Evolutionary conservation across 2,113 vertebrate genomes (phyloP), one percentile per base, ranked within the genome.

Genomic region (Edolisoma coerulescens): DNA sequence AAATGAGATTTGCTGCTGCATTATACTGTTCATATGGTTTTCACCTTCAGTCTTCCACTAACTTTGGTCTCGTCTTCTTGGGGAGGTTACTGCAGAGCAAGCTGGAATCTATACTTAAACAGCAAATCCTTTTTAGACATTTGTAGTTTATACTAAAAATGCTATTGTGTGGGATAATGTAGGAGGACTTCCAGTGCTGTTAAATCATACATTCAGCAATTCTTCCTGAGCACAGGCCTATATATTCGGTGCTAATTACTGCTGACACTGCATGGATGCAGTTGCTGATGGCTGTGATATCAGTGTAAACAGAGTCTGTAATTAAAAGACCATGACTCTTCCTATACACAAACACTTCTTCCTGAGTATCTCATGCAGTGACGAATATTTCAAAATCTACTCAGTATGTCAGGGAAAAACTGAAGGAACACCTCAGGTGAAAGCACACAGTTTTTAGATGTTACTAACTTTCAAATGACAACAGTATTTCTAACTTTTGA

Each of bases 121-220:
- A 71, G 57, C 59, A 84, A 74, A 54, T 81, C 27, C 35, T 68
- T 92, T 89, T 70, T 30, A 64, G 84, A 78, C 49, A 56, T 60
- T 92, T 37, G 33, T 50, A 86, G 53, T 56, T 94, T 80, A 91
- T 75, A 41, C 69, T 93, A 76, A 95, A 91, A 95, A 82, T 79
- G 73, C 61, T 87, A 91, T 76, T 94, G 60, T 94, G 80, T 49
- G 87, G 39, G 35, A 71, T 41, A 91, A 76, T 73, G 56, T 68
- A 86, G 67, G 41, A 90, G 73, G 73, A 84, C 83, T 95, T 87
- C 24, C 73, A 92, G 60, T 27, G 47, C 80, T 78, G 47, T 81
- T 95, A 93, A 96, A 95, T 96, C 86, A 93, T 81, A 95, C 14
- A 97, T 93, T 97, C 93, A 96, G 96, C 96, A 96, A 75, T 93